Evolutionary conservation across 2,888 invertebrate species (phyloP), one percentile per base, ranked within the genome.

Genomic region (Thumatha senex): DNA sequence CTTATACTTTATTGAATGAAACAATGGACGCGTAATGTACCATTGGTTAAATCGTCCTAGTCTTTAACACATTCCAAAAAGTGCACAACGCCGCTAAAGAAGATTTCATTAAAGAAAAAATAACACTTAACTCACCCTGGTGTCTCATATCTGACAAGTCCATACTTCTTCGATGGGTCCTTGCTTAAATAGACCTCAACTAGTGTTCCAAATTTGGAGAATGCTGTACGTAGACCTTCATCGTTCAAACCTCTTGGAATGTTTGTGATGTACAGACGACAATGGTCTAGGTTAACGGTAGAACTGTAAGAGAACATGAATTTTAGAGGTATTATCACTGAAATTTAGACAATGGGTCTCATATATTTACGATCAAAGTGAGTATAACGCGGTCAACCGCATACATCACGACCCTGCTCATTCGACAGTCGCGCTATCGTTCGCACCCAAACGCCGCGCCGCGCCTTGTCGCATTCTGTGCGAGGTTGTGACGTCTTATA

Each of bases 261-360:
- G 40, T 82, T 87, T 0, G 72, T 83, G 1, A 90, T 67, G 54
- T 90, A 89, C 0, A 90, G 68, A 0, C 79, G 74, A 31, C 67
- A 72, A 30, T 86, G 81, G 53, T 89, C 83, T 0, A 88, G 45
- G 1, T 70, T 70, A 0, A 72, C 72, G 0, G 57, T 66, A 0
- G 70, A 71, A 12, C 82, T 84, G 68, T 11, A 48, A 48, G 10
- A 43, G 15, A 33, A 15, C 7, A 7, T 9, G n/a, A n/a, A n/a
- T n/a, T n/a, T n/a, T 18, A 31, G 38, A 11, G 10, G 13, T 30
- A 30, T 30, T 30, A 30, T 30, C 7, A 30, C 8, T 30, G 30
- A 30, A 30, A 30, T 30, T n/a, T n/a, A n/a, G n/a, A n/a, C n/a
- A n/a, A n/a, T n/a, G n/a, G n/a, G n/a, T n/a, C n/a, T n/a, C n/a